Percentiles rank a stretch among this genome's conserved stretches.
phyloP scores from a whole-genome alignment of 23 tunicate species.

The Oikopleura dioica region DNA sequence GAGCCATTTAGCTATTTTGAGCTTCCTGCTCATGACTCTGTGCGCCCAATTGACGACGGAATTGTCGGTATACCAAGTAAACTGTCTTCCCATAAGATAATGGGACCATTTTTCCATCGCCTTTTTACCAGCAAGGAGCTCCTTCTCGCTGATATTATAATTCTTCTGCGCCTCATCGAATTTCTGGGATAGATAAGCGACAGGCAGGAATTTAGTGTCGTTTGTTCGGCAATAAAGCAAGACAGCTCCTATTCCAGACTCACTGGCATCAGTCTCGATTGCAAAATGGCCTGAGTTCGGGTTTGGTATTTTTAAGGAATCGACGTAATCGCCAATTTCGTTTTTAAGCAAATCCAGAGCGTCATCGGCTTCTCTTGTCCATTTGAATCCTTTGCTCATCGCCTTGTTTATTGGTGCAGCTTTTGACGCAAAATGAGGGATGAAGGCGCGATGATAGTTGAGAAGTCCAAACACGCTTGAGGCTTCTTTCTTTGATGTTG shows the following conservation, averaged over 20 bases:
- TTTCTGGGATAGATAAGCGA: neutral
- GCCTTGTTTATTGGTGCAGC: neutral
- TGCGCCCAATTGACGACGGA: neutral
- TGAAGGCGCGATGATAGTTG: neutral
- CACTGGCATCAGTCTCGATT: neutral
- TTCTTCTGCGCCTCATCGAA: neutral
- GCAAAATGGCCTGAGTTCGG: neutral
- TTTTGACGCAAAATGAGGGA: neutral
- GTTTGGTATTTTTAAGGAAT: neutral
- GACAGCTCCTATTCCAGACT: neutral
- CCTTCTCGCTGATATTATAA: neutral
- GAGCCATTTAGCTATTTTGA: neutral
- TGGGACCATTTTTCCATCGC: neutral
- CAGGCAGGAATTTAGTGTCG: too few species aligned
- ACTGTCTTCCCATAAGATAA: neutral
- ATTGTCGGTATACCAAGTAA: neutral
- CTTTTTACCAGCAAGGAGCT: neutral
- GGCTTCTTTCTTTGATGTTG: neutral
- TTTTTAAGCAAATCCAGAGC: neutral
- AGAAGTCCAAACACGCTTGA: neutral
- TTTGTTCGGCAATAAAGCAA: too few species aligned
- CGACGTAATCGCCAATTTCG: neutral
- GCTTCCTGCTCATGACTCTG: neutral
- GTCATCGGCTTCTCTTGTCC: neutral
- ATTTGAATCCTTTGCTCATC: neutral